phyloP scores from a whole-genome alignment of 2,113 vertebrate genomes.

The Mungos mungo region DNA sequence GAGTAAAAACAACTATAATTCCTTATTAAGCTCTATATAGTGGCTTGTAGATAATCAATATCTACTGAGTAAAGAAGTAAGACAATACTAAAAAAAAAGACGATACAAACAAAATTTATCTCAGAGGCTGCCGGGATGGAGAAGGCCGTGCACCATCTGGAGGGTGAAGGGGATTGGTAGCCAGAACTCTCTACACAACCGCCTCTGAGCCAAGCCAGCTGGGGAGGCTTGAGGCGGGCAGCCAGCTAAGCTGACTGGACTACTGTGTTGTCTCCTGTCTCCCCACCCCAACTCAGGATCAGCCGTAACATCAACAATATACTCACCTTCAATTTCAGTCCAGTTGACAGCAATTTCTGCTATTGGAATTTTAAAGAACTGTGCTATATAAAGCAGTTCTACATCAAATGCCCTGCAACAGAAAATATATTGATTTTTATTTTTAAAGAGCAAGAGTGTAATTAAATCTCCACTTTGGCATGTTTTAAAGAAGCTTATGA shows the following conservation, averaged over 20 bases:
- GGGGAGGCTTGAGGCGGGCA: neutral
- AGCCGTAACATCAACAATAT: neutral
- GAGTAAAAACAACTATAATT: neutral
- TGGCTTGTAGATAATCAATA: neutral
- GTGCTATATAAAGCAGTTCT: slow-evolving; percentile 96
- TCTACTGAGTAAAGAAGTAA: neutral
- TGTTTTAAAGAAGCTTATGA: slow-evolving; percentile 29
- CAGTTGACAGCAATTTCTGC: slow-evolving; percentile 98
- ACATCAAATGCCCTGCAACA: slow-evolving; percentile 96
- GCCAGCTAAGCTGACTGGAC: neutral
- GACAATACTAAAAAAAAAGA: neutral
- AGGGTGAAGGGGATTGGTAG: neutral
- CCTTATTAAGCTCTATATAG: neutral
- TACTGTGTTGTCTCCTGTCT: neutral
- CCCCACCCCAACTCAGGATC: neutral
- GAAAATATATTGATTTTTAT: slow-evolving; percentile 71
- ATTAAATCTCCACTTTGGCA: slow-evolving; percentile 58
- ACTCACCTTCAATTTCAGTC: slow-evolving; percentile 98
- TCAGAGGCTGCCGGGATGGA: neutral
- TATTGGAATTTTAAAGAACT: slow-evolving; percentile 93
- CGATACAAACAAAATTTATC: neutral
- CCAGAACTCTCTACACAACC: neutral
- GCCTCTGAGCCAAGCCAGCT: neutral
- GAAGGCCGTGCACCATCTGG: neutral
- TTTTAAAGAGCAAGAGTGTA: slow-evolving; percentile 62